phyloP scores from a whole-genome alignment of 2,888 invertebrate species.

The Apodemia duryi region DNA sequence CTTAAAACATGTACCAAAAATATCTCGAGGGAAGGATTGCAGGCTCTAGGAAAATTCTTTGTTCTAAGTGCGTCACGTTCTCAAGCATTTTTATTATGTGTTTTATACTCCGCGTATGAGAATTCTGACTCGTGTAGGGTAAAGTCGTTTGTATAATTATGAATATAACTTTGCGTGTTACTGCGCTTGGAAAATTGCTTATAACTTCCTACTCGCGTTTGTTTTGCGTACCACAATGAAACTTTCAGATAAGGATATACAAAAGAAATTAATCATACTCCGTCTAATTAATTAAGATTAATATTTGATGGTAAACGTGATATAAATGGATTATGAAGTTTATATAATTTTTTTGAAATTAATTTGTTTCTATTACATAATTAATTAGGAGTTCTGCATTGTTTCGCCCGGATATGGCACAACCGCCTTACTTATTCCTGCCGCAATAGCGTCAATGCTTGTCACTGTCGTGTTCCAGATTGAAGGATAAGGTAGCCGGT shows the following conservation, averaged over 20 bases:
- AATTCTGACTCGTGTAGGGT: conserved; percentile 6
- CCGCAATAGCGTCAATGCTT: too few relatives aligned
- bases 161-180: conserved; percentile 7
- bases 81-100: conserved; percentile 60
- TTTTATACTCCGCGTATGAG: conserved; percentile 3
- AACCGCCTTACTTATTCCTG: too few relatives aligned
- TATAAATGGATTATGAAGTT: background rate
- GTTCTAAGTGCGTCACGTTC: conserved; percentile 62
- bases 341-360: background rate
- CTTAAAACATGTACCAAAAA: conserved; percentile 20
- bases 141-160: conserved; percentile 5
- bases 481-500: too few relatives aligned
- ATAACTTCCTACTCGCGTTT: conserved; percentile 5
- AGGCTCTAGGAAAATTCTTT: conserved; percentile 54
- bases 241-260: background rate
- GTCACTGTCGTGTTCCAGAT: too few relatives aligned
- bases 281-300: background rate
- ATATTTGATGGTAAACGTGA: background rate
- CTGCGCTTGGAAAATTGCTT: conserved; percentile 1
- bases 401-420: too few relatives aligned
- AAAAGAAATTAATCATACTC: background rate
- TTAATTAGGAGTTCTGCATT: too few relatives aligned
- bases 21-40: conserved; percentile 38
- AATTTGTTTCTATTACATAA: too few relatives aligned
- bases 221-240: conserved; percentile 2